Evolutionary conservation across 2,113 vertebrate species (phyloP), one percentile per base, ranked within the genome.

Genomic region (Oncorhynchus mykiss): DNA sequence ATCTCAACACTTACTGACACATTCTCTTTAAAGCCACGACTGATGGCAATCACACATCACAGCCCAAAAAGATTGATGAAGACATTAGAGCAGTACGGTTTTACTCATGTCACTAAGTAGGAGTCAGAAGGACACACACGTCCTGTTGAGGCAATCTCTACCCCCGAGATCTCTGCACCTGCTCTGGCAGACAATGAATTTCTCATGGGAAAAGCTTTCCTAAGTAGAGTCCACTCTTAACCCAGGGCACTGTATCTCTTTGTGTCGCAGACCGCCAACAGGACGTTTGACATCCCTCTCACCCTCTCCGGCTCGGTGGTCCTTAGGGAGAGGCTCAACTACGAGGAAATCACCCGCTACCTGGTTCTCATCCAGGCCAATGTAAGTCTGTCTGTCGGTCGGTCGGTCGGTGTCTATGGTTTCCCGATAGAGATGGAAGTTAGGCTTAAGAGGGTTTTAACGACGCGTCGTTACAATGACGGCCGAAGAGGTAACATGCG

Each of bases 281-380:
- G 91, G 78, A 99, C 97, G 71, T 99, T 99, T 86, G 96, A 96
- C 91, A 99, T 99, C 80, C 98, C 97, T 0, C 94, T 99, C 64
- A 97, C 97, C 39, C 83, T 99, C 82, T 96, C 97, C 0, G 98
- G 98, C 83, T 94, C 96, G 0, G 94, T 99, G 1, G 95, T 99
- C 72, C 93, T 99, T 31, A 92, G 94, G 72, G 96, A 97, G 84
- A 95, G 97, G 64, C 92, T 99, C 25, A 99, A 99, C 93, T 99
- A 99, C n/a, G 97, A 99, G 86, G 97, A 98, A 64, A 97, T 95
- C 85, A 97, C 95, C 0, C 95, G 94, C 11, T 99, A 98, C 72
- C 94, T 95, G 80, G 93, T 99, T 85, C 93, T 97, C 82, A 92
- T 99, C 82, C 96, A 98, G 84, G 98, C 98, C 54, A 99, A 98